phyloP scores from a whole-genome alignment of 2,113 vertebrate genomes.

The Pholis gunnellus region DNA sequence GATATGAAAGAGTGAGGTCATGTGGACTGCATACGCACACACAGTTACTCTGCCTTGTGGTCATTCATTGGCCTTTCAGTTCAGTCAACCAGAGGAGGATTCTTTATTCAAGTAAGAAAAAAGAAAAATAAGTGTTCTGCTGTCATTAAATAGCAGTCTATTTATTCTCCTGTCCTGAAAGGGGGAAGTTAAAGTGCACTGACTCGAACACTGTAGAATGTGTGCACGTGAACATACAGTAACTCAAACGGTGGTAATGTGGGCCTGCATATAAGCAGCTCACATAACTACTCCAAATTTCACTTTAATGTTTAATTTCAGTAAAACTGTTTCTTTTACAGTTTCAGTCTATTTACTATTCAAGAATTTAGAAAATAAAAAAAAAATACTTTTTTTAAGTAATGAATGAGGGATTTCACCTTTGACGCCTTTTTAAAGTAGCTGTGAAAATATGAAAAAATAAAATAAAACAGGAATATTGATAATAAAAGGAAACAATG shows the following conservation, averaged over 20 bases:
- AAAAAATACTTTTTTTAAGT: neutral
- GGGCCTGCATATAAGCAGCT: neutral
- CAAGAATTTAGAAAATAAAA: too few relatives aligned
- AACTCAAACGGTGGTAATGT: neutral
- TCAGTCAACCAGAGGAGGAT: conserved; percentile 68
- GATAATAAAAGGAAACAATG: neutral
- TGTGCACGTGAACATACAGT: neutral
- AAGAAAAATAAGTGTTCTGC: conserved; percentile 7
- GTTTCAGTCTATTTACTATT: neutral
- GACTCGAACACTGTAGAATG: conserved; percentile 1
- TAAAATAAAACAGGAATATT: neutral
- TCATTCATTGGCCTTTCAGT: conserved; percentile 57
- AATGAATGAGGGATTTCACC: neutral
- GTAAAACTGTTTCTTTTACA: neutral
- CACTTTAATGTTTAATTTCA: neutral
- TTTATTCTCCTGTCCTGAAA: neutral
- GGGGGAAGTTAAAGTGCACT: conserved; percentile 15
- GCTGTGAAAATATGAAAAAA: neutral
- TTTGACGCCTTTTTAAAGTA: neutral
- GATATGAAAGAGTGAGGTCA: conserved; percentile 22
- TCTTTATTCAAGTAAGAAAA: conserved; percentile 62
- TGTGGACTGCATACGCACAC: neutral
- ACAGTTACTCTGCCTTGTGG: conserved; percentile 38
- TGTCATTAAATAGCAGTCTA: conserved; percentile 15
- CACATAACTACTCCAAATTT: neutral